Percentiles rank a stretch among this genome's conserved stretches.
phyloP scores from a whole-genome alignment of 2,888 invertebrate species.

The Caenorhabditis imperialis region DNA sequence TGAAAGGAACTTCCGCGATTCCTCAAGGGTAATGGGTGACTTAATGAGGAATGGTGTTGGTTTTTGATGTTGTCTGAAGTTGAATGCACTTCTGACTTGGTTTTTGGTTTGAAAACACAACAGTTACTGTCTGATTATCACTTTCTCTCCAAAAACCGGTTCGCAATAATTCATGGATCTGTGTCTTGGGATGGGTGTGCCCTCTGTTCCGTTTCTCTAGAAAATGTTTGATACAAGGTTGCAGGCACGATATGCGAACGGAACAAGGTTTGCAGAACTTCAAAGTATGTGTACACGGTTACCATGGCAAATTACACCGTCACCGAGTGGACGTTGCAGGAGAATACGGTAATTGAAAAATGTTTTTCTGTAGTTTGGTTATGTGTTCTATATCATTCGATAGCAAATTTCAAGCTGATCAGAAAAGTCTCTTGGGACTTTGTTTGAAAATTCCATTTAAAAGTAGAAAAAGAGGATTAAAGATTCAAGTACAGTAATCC shows the following conservation, averaged over 20 bases:
- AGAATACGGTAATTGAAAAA: conserved; percentile 6
- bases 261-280: conserved; percentile 27
- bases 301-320: conserved; percentile 56
- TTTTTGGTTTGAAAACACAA: conserved; percentile 6
- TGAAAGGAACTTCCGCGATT: background rate
- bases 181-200: conserved; percentile 7
- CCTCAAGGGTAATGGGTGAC: background rate
- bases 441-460: too few relatives aligned
- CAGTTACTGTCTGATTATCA: too few relatives aligned
- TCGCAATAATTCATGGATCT: conserved; percentile 6
- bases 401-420: too few relatives aligned
- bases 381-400: too few relatives aligned
- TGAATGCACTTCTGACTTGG: background rate
- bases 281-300: conserved; percentile 45
- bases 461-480: too few relatives aligned
- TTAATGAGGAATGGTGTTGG: background rate
- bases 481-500: too few relatives aligned
- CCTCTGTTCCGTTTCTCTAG: background rate
- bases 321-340: conserved; percentile 33
- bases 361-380: too few relatives aligned
- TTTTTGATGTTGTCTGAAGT: background rate
- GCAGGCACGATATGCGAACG: conserved; percentile 51
- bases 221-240: background rate
- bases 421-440: too few relatives aligned
- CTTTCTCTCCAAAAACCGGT: too few relatives aligned